Conservation (phyloP, 2,797 vertebrate species). For the Molossus alvarezi region DNA sequence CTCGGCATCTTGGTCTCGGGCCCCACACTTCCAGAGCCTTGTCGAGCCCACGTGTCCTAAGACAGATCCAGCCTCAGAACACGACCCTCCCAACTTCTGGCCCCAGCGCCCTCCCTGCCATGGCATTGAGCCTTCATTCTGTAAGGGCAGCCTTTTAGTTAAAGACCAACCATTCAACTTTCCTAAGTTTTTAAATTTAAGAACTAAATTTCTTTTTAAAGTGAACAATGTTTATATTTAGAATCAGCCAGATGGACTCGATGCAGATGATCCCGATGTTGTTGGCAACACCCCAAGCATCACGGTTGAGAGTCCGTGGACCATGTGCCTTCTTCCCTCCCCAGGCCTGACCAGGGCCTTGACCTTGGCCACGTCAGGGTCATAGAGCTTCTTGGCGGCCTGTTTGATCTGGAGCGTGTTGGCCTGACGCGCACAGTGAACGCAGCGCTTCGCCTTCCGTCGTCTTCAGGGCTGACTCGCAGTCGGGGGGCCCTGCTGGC, state of each 20-base stretch:
- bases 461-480: not conserved
- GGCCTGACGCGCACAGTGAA: not conserved
- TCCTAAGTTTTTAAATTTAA: conserved; percentile 46
- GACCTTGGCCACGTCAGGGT: not conserved
- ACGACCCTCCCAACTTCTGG: not conserved
- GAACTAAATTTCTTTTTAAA: not conserved
- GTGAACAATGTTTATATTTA: not conserved
- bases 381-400: not conserved
- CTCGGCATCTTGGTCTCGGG: not conserved
- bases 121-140: not conserved
- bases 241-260: not conserved
- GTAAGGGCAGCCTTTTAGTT: not conserved
- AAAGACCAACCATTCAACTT: not conserved
- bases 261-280: not conserved
- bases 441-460: not conserved
- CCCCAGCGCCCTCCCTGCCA: not conserved
- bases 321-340: not conserved
- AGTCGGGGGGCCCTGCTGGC: not conserved
- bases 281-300: not conserved
- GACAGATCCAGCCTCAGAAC: not conserved
- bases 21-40: not conserved
- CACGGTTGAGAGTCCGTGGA: not conserved
- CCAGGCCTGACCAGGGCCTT: not conserved
- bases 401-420: not conserved
- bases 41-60: not conserved